Conservation (phyloP, 2,888 invertebrate species). For the Strigamia transsilvanica region DNA sequence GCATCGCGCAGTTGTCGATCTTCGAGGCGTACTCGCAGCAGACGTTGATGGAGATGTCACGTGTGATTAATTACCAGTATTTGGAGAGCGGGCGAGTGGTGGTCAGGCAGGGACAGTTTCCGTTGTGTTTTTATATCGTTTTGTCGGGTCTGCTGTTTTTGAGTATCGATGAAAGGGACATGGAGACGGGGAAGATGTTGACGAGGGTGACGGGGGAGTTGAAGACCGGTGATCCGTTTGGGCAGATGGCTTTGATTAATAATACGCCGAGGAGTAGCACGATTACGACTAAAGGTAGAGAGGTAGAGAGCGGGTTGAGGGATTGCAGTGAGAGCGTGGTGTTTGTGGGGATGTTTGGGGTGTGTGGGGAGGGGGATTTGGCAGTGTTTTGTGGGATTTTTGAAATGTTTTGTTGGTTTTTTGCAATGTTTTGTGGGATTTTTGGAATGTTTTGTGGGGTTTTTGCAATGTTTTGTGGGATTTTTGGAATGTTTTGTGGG, state of each 20-base stretch:
- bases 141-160: slow-evolving; percentile 4
- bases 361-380: too few relatives aligned
- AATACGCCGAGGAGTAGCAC: slow-evolving; percentile 3
- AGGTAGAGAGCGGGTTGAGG: too few relatives aligned
- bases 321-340: too few relatives aligned
- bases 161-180: not conserved
- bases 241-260: not conserved
- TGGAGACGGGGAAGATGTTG: not conserved
- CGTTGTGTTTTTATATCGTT: not conserved
- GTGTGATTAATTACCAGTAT: not conserved
- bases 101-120: not conserved
- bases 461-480: too few relatives aligned
- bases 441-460: too few relatives aligned
- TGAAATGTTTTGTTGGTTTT: too few relatives aligned
- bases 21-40: not conserved
- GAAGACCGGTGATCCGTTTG: slow-evolving; percentile 7
- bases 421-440: too few relatives aligned
- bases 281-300: not conserved
- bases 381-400: too few relatives aligned
- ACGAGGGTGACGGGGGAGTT: slow-evolving; percentile 9
- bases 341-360: too few relatives aligned
- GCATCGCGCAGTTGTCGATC: not conserved
- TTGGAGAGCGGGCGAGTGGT: not conserved
- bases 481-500: too few relatives aligned
- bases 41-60: not conserved